Evolutionary conservation across 1,140 invertebrate genomes (phyloP), one percentile per base, ranked within the genome.

Genomic region (Drosophila dunni): DNA sequence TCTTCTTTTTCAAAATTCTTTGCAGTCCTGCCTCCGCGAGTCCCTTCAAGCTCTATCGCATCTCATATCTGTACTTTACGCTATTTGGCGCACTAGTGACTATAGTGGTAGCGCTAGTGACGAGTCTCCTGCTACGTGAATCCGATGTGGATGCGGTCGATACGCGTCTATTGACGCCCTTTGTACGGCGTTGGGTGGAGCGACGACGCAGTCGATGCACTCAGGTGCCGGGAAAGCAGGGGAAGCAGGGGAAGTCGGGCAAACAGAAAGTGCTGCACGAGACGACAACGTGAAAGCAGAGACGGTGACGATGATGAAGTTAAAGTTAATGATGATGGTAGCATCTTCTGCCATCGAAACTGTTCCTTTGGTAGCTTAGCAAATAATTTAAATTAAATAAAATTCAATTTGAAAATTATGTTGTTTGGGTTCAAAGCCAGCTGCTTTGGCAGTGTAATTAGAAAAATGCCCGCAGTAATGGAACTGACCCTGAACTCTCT

Each of bases 1-100:
- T 20, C 17, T 20, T 20, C 17, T 20, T 20, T 20, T 20, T 20
- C 1, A 2, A 20, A 0, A 20, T 20, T 20, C 2, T 1, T 20
- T 20, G 17, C 13, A 79, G 73, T 33, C 61, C 61, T n/a, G 68
- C 50, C 0, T 56, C 56, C 44, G 57, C 54, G 44, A 63, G 56
- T 0, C 68, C 81, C 2, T 90, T 89, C n/a, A 75, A 85, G 61
- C 68, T 89, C n/a, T 77, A 89, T 69, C 93, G 93, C 56, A 91
- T 95, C 36, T 96, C 95, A 61, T 96, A 95, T 78, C 79, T 96
- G 8, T 96, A 95, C 94, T 95, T 95, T 58, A 95, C 95, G 0
- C 83, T 94, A 2, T 93, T 95, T 10, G 95, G 95, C 4, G 92
- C 94, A 1, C n/a, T 94, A 1, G 93, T 96, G 1, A 95, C 96